Evolutionary conservation across 2,888 invertebrate species (phyloP).

Genomic region (Sesia apiformis): DNA sequence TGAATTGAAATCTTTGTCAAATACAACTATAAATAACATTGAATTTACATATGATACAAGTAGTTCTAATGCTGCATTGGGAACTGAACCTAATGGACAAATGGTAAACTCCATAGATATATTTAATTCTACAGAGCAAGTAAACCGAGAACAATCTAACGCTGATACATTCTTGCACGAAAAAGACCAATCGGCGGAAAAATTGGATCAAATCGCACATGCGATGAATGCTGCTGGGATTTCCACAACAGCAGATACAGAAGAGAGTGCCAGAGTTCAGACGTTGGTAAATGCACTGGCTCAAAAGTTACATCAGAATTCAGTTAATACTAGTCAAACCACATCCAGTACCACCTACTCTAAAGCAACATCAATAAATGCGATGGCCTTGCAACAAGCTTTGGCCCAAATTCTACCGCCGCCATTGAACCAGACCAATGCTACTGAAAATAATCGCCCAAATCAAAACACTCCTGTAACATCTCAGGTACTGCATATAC

Average conservation of each 20-base stretch:
- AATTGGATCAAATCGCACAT: slow-evolving; percentile 58
- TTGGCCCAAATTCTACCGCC: slow-evolving; percentile 64
- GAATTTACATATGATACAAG: slow-evolving; percentile 23
- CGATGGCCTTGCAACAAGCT: slow-evolving; percentile 63
- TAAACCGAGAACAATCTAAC: neutral
- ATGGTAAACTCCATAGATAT: slow-evolving; percentile 14
- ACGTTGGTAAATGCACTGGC: slow-evolving; percentile 69
- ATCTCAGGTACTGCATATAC: slow-evolving; percentile 62
- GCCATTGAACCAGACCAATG: slow-evolving; percentile 47
- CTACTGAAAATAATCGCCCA: slow-evolving; percentile 36
- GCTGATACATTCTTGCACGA: slow-evolving; percentile 6
- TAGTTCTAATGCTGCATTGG: slow-evolving; percentile 8
- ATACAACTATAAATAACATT: slow-evolving; percentile 22
- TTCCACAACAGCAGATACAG: slow-evolving; percentile 31
- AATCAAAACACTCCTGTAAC: slow-evolving; percentile 24
- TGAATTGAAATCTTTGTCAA: slow-evolving; percentile 19
- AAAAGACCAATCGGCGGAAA: slow-evolving; percentile 30
- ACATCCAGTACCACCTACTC: slow-evolving; percentile 31
- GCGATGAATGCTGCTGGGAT: slow-evolving; percentile 67
- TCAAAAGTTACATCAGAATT: slow-evolving; percentile 58
- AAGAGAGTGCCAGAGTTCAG: slow-evolving; percentile 32
- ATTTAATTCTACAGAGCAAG: neutral
- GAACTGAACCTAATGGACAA: slow-evolving; percentile 16
- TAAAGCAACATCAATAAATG: slow-evolving; percentile 52
- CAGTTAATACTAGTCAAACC: slow-evolving; percentile 22